A percentile compares a stretch with the other conserved stretches of the same genome.
Conservation (phyloP, 2,888 invertebrate genomes). For the Girardia tigrina region DNA sequence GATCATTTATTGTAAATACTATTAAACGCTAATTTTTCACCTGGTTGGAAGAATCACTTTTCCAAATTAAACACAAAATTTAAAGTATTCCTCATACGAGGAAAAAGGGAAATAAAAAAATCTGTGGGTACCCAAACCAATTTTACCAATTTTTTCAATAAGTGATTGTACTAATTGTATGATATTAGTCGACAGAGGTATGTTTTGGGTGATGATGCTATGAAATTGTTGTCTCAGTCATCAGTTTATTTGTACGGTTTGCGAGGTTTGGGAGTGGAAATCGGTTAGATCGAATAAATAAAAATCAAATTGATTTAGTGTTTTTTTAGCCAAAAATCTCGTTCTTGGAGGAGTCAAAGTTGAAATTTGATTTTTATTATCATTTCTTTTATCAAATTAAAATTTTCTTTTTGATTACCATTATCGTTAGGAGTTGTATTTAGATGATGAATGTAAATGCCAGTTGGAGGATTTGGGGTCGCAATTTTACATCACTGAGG, state of each 20-base stretch:
- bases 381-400: too few species aligned
- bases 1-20: too few species aligned
- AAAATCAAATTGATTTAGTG: background rate
- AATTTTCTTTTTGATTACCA: too few species aligned
- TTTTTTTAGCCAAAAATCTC: slow-evolving; percentile 47
- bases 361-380: slow-evolving; percentile 25
- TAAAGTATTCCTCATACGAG: too few species aligned
- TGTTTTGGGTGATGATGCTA: slow-evolving; percentile 49
- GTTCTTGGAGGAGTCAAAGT: slow-evolving; percentile 47
- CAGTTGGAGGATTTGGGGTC: slow-evolving; percentile 43
- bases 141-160: too few species aligned
- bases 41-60: too few species aligned
- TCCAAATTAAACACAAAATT: too few species aligned
- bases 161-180: too few species aligned
- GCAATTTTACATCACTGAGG: slow-evolving; percentile 46
- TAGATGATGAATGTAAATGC: slow-evolving; percentile 43
- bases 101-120: too few species aligned
- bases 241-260: slow-evolving; percentile 46
- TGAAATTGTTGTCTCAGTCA: slow-evolving; percentile 47
- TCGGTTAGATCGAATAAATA: slow-evolving; percentile 41
- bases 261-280: slow-evolving; percentile 49
- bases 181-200: slow-evolving; percentile 50
- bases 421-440: slow-evolving; percentile 38
- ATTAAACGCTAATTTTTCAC: too few species aligned
- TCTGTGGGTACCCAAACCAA: too few species aligned